Evolutionary conservation across 2,797 vertebrate species (phyloP), one percentile per base, ranked within the genome.

Genomic region (Siniperca obscura): DNA sequence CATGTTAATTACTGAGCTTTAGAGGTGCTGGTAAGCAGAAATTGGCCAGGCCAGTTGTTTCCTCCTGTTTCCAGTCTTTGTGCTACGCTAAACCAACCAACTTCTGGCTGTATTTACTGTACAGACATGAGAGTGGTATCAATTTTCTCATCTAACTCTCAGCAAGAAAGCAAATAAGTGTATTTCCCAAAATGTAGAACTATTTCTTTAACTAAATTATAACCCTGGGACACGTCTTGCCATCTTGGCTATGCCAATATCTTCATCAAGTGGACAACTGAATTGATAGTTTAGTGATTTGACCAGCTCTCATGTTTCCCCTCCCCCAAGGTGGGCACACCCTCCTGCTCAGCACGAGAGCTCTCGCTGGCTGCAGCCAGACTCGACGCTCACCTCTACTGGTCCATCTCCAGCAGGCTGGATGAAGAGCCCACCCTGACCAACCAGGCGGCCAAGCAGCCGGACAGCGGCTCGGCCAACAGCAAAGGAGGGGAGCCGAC

Each of bases 401-500:
- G 97, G 97, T 98, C 97, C 30, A 97, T 98, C 90, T 97, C 97
- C 88, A 98, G 97, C 92, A 93, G 95, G 65, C 95, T 98, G 93
- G 97, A 98, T 4, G 97, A 98, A 80, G 96, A 97, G 88, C 94
- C 94, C 75, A 93, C 94, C 9, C 90, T 96, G 87, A 87, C 84
- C 42, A 92, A 93, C 64, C 91, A 87, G 70, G 87, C 86, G 7
- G 64, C 83, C 74, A 93, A 92, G 57, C 93, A 90, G 79, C 68
- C 81, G 7, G 93, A 94, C 85, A 86, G 84, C 60, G 67, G 87
- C 83, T 93, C 94, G 0, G 82, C 91, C 84, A 83, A 86, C 82
- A 91, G 91, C 83, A 95, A 92, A 75, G 92, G 77, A 56, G 93
- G 90, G 7, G 89, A 91, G 74, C 90, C 94, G 0, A 91, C 89